Percentiles rank a stretch among this genome's conserved stretches.
Evolutionary conservation across 2,888 invertebrate species (phyloP).

Genomic region (Andrena bicolor): DNA sequence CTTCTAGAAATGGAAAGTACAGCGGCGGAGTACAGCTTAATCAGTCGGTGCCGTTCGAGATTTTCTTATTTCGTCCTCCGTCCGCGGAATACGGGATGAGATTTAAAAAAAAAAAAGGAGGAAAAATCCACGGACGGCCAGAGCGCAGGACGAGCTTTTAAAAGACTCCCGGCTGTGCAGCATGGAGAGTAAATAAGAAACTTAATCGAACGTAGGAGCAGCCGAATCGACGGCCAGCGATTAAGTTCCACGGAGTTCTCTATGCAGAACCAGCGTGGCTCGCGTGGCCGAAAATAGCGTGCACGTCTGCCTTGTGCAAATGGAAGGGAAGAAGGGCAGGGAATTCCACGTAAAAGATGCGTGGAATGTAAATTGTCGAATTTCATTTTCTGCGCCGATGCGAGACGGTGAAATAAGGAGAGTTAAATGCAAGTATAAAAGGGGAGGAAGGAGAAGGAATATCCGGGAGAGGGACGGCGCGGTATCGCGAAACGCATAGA

Average conservation of each 20-base stretch:
- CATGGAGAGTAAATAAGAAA: conserved; percentile 27
- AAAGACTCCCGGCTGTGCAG: conserved; percentile 9
- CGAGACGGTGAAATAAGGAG: conserved; percentile 25
- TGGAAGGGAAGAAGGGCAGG: not conserved
- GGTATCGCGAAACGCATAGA: conserved; percentile 47
- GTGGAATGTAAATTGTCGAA: conserved; percentile 56
- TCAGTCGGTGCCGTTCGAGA: conserved; percentile 63
- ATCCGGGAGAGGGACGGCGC: conserved; percentile 18
- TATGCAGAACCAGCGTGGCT: not conserved
- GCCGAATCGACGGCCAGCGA: conserved; percentile 29
- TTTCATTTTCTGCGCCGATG: conserved; percentile 42
- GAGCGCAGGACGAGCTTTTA: not conserved
- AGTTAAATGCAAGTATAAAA: not conserved
- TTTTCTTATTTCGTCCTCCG: conserved; percentile 58
- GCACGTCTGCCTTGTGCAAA: not conserved
- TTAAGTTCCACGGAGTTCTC: conserved; percentile 21
- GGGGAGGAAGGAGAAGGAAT: conserved; percentile 13
- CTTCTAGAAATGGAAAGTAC: conserved; percentile 62
- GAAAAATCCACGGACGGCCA: not conserved
- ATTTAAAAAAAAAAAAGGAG: conserved; percentile 45
- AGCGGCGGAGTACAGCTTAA: conserved; percentile 61
- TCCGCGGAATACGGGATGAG: conserved; percentile 57
- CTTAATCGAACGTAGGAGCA: conserved; percentile 46
- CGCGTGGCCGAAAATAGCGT: not conserved
- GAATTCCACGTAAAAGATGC: conserved; percentile 9